Evolutionary conservation across 2,113 vertebrate genomes (phyloP).

Genomic region (Rhynchopsitta pachyrhyncha): DNA sequence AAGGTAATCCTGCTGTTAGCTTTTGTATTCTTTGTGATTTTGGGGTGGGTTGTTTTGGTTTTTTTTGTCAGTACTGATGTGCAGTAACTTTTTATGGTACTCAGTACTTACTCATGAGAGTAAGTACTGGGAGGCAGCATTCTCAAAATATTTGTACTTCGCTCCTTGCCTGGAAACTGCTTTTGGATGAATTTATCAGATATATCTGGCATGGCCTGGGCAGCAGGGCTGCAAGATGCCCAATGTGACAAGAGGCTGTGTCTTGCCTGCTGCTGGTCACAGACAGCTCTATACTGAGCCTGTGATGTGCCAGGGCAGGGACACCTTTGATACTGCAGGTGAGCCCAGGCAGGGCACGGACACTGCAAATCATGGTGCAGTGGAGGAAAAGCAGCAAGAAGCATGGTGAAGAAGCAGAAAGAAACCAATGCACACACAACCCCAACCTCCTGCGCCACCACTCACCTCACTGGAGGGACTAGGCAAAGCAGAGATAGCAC

Average conservation of each 20-base stretch:
- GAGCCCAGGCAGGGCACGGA: not conserved
- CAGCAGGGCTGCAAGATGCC: not conserved
- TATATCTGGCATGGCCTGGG: not conserved
- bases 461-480: accelerated
- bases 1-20: not conserved
- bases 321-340: not conserved
- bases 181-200: not conserved
- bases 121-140: not conserved
- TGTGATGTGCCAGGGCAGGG: not conserved
- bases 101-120: not conserved
- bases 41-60: not conserved
- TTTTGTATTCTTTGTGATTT: accelerated
- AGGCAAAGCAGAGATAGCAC: not conserved
- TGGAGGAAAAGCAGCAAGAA: not conserved
- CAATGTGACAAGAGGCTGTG: accelerated
- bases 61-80: not conserved
- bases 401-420: not conserved
- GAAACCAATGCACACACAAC: not conserved
- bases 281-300: not conserved
- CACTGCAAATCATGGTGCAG: not conserved
- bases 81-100: not conserved
- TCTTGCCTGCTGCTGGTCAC: not conserved
- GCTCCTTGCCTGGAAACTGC: not conserved
- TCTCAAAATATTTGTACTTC: not conserved
- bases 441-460: accelerated